Evolutionary conservation across 2,113 vertebrate genomes (phyloP), one percentile per base, ranked within the genome.

Genomic region (Pomatostomus ruficeps): DNA sequence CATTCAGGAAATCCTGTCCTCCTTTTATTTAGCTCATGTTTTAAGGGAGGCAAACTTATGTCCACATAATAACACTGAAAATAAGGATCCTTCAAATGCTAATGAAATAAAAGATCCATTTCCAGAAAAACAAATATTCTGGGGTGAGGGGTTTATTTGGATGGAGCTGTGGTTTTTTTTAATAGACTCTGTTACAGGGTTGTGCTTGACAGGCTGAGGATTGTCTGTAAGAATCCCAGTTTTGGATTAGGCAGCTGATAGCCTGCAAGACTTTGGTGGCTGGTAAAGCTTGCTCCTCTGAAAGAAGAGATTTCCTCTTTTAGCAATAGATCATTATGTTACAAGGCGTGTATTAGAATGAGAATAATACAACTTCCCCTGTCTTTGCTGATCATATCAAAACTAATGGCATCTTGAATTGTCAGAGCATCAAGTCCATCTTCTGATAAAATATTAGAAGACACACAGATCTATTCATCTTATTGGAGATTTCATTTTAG

Each of bases 391-490:
- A 94, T 95, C 86, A 16, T 96, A 93, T 92, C 90, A 67, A 91
- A 95, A 86, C 81, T 77, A 92, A 87, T 71, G 84, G 91, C 82
- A 73, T 95, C 87, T 87, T 85, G 76, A 89, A 94, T 93, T 95
- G 91, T 76, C 73, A 91, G 66, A 95, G 83, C 89, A 90, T 95
- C 88, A 92, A 85, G 95, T 91, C 92, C 93, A 90, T 96, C 91
- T 82, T 94, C 94, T 87, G 89, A 93, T 96, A 96, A 91, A 95
- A 80, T 89, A 91, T 79, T 85, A 94, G 92, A 92, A 92, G 82
- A 85, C 89, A 62, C 85, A 51, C 59, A 55, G 79, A 72, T 88
- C 86, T 92, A 61, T 93, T 94, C 79, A 78, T 85, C 77, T 95
- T 79, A 67, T 36, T 78, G 92, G 71, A 90, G 68, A 68, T 91